Evolutionary conservation across 2,113 vertebrate genomes (phyloP).

Genomic region (Canis aureus): DNA sequence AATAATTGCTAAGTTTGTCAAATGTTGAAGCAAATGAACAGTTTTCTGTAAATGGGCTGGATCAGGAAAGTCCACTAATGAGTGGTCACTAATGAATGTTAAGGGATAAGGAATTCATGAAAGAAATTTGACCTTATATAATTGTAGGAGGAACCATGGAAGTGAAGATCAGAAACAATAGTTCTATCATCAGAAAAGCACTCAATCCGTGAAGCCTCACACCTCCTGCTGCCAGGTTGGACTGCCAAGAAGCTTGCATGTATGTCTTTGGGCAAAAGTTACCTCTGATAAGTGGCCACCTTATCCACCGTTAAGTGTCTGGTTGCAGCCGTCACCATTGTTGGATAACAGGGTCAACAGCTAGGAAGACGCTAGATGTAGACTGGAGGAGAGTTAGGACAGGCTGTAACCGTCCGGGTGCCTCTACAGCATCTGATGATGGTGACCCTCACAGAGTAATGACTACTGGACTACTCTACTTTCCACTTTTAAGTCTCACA

Average conservation of each 20-base stretch:
- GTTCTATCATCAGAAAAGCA: neutral
- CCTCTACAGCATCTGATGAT: neutral
- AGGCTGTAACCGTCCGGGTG: neutral
- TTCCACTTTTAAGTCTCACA: neutral
- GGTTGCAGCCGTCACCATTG: neutral
- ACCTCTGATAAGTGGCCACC: neutral
- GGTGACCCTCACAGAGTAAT: neutral
- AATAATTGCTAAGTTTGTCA: conserved; percentile 15
- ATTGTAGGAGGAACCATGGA: neutral
- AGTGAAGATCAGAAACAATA: neutral
- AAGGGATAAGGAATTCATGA: neutral
- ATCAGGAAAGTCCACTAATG: neutral
- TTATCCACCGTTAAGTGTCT: neutral
- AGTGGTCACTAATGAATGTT: neutral
- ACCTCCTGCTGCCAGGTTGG: neutral
- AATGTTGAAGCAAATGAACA: neutral
- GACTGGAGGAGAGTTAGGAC: neutral
- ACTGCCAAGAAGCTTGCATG: neutral
- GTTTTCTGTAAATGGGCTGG: neutral
- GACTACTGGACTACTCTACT: neutral
- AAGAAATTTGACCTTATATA: neutral
- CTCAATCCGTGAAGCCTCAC: neutral
- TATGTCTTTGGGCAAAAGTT: neutral
- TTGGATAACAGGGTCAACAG: neutral
- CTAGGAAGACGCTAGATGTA: neutral